Evolutionary conservation across 2,113 vertebrate species (phyloP).

Genomic region (Semnopithecus entellus): DNA sequence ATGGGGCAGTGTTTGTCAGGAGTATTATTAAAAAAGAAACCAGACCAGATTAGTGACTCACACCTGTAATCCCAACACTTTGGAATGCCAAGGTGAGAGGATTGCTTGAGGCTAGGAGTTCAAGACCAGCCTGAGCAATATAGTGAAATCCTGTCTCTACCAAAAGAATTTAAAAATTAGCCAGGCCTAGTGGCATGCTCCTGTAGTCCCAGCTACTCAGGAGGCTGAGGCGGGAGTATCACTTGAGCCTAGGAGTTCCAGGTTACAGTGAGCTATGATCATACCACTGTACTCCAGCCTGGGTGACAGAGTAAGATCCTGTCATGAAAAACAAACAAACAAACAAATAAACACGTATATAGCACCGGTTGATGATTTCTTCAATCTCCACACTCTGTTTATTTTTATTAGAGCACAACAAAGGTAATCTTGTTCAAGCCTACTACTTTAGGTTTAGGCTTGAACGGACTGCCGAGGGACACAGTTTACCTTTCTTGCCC

Average conservation of each 20-base stretch:
- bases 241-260: neutral
- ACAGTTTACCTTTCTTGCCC: neutral
- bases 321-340: neutral
- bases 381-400: neutral
- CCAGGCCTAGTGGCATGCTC: neutral
- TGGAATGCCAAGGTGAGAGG: neutral
- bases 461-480: neutral
- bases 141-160: neutral
- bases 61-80: neutral
- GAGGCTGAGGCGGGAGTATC: neutral
- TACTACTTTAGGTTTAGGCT: neutral
- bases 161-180: neutral
- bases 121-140: neutral
- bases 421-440: neutral
- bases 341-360: neutral
- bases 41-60: neutral
- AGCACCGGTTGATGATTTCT: neutral
- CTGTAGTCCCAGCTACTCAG: neutral
- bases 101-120: neutral
- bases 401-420: neutral
- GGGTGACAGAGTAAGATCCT: neutral
- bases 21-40: neutral
- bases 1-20: neutral
- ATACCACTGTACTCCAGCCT: neutral
- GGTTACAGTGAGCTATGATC: neutral